Evolutionary conservation across 1,140 invertebrate genomes (phyloP), one percentile per base, ranked within the genome.

Genomic region (Muscidifurax raptorellus): DNA sequence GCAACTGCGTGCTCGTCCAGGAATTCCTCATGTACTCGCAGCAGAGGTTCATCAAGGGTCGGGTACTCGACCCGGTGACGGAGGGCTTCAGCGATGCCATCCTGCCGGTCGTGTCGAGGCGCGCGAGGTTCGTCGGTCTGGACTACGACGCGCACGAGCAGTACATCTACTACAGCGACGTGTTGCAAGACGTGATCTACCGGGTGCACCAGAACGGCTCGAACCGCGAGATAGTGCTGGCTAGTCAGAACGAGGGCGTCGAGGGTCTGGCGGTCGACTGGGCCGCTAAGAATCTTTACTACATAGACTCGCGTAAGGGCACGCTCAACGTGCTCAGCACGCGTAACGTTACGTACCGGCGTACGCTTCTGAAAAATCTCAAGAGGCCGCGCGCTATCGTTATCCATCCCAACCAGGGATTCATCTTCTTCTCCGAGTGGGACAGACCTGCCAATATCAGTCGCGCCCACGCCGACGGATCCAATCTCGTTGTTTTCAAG

Each of bases 11-110:
- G 88, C 91, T 96, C 27, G 96, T 99, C 0, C 94, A 96, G 52
- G 97, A 99, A 88, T 99, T 99, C 90, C 94, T 99, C 0, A 96
- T 99, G 94, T 99, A 99, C 92, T 99, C 98, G 0, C 98, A 99
- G 88, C 98, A 99, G 89, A 96, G 98, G 85, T 98, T 99, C 88
- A 98, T 99, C 83, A 98, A 99, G 90, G 99, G 98, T 28, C 97
- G 98, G 91, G 97, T 99, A 0, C 91, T 99, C 28, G 95, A 99
- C 87, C 97, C 98, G 0, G 96, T 98, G 0, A 96, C 97, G 67
- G 96, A 97, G 91, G 97, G 97, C 0, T 98, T 99, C 88, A 98
- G 96, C 86, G 98, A 99, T 91, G 98, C 98, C 2, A 99, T 99
- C 25, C 90, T 97, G 13, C 97, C 97, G 0, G 96, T 98, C 1